Base-by-base conservation (phyloP, 2,888 invertebrate species). In the Geotrupes spiniger region DNA sequence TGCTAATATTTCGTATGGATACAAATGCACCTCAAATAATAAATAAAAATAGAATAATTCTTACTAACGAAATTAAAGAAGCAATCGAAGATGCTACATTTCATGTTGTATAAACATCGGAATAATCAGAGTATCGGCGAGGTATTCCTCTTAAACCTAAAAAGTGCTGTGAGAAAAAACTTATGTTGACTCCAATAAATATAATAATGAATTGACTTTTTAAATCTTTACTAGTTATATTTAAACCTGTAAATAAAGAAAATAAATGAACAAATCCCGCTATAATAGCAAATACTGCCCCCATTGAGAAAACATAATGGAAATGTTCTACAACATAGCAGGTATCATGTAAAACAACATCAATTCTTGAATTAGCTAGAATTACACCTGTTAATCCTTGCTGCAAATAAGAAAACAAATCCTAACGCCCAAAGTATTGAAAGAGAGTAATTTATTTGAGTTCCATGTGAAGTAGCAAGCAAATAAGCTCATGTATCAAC, bases 281-380 rank as follows among this genome's bases (percentile, higher is more conserved):
- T 75, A 89, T 80, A 78, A 89, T 85, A 31, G 85, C 82, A 78
- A 87, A 89, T 62, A 89, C 85, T 2, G 87, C 87, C 57, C 87
- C 88, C 75, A 89, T 87, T 2, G 85, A 87, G 64, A 89, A 61
- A 1, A 89, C 88, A 78, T 89, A 89, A 68, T 89, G 88, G 63
- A 89, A 90, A 71, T 89, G 88, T 2, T 85, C 87, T 26, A 89
- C 87, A 40, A 89, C 87, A 79, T 89, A 90, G 69, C 89, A 89
- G n/a, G 87, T 88, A 66, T 89, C 89, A 74, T 89, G 88, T 8
- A 89, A 54, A 51, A 83, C 76, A 72, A 87, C 82, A 78, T 89
- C 89, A 75, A 89, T 76, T 9, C 85, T 86, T 17, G 87, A 85
- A 67, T 88, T 88, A 50, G 87, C 81, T 74, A 85, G 71, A 58